Conservation (phyloP, 1,140 invertebrate species). For the Phocides pigmalion region DNA sequence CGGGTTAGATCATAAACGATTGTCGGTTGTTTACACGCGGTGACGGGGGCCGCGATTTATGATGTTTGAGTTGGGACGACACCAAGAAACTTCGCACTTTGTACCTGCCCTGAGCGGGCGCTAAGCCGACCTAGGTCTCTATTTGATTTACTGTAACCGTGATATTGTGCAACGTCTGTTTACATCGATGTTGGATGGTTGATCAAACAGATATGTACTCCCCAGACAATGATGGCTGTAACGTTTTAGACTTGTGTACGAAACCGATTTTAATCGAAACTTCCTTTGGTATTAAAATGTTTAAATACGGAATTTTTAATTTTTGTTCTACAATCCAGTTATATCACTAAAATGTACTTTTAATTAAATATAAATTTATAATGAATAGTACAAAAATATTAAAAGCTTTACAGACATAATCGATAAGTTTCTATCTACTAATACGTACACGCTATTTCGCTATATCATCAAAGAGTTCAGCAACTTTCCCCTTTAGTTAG, state of each 20-base stretch:
- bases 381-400: too few species aligned
- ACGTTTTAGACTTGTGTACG: not conserved
- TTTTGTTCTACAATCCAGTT: too few species aligned
- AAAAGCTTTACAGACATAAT: not conserved
- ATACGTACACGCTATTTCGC: not conserved
- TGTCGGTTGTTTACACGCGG: conserved; percentile 57
- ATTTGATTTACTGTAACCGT: conserved; percentile 23
- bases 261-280: not conserved
- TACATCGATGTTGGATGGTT: conserved; percentile 20
- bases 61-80: conserved; percentile 60
- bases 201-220: not conserved
- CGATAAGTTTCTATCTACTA: not conserved
- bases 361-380: too few species aligned
- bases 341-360: not conserved
- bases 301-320: too few species aligned
- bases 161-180: conserved; percentile 19
- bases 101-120: conserved; percentile 29
- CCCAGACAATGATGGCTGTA: not conserved
- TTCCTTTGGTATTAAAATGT: too few species aligned
- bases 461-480: conserved; percentile 15
- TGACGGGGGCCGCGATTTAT: conserved; percentile 54
- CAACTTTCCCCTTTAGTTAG: conserved; percentile 13
- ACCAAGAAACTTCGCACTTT: conserved; percentile 39
- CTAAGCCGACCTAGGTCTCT: conserved; percentile 31
- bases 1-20: conserved; percentile 60